Evolutionary conservation across 2,113 vertebrate species (phyloP).

Genomic region (cattle (Bos taurus)): DNA sequence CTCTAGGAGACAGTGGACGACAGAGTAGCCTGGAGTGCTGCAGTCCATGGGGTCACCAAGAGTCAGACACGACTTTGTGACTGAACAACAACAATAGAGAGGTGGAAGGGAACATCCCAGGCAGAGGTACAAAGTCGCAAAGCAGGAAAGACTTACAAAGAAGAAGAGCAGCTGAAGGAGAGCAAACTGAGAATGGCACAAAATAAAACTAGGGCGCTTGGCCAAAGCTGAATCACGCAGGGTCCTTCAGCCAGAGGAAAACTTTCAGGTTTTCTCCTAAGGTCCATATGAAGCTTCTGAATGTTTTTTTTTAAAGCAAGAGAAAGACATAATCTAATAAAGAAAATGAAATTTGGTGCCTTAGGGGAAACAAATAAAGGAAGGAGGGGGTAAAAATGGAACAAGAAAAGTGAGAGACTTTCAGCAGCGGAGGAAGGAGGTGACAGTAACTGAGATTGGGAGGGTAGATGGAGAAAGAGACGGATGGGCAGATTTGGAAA

Average conservation of each 20-base stretch:
- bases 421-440: background rate
- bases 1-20: background rate
- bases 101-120: background rate
- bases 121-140: background rate
- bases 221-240: background rate
- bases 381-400: background rate
- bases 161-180: background rate
- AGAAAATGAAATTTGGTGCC: background rate
- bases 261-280: background rate
- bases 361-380: background rate
- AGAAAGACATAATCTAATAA: background rate
- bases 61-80: background rate
- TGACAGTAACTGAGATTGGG: background rate
- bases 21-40: background rate
- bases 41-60: background rate
- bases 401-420: background rate
- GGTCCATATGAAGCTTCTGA: background rate
- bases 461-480: background rate
- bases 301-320: background rate
- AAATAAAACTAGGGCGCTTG: background rate
- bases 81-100: background rate
- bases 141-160: background rate
- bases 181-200: background rate
- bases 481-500: background rate
- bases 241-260: background rate